Evolutionary conservation across 2,113 vertebrate species (phyloP), one percentile per base, ranked within the genome.

Genomic region (Chauna torquata): DNA sequence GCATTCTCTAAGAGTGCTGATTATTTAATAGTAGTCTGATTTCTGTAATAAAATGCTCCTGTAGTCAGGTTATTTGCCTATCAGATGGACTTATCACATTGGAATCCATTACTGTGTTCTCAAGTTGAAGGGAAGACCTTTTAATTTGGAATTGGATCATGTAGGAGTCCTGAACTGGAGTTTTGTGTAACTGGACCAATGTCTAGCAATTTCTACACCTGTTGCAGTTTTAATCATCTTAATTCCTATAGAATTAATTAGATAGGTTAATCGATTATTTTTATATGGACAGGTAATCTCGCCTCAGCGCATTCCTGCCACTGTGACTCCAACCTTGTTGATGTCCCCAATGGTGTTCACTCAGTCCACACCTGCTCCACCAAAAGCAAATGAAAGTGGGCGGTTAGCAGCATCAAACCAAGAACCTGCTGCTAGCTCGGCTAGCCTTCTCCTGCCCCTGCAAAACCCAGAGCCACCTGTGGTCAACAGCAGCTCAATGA

Each of bases 271-370:
- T 3, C 11, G 34, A 14, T 18, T 8, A 0, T 94, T 94, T 96
- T 40, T 76, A 0, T 34, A 2, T 34, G 42, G 82, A 36, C 97
- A 99, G 98, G 98, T 98, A 8, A 97, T 98, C 34, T 99, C 98
- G 12, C 98, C 99, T 7, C 98, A 98, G 82, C 90, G 82, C 28
- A 97, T 98, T 66, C 98, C 99, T 9, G 98, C 98, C 74, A 97
- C 98, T 1, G 96, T 97, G 52, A 97, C 98, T 69, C 98, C 99
- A 12, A 97, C 98, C 3, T 89, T 99, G 82, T 97, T 99, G 84
- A 98, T 99, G 97, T 99, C 99, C 23, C 99, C 99, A 4, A 98
- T 98, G 95, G 98, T 99, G 78, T 99, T 99, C 94, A 92, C 94
- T 44, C 99, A 99, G 88, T 69, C 98, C 66, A 95, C 98, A 40